Base-by-base conservation (phyloP, 1,140 invertebrate genomes). In the Drosophila repletoides region DNA sequence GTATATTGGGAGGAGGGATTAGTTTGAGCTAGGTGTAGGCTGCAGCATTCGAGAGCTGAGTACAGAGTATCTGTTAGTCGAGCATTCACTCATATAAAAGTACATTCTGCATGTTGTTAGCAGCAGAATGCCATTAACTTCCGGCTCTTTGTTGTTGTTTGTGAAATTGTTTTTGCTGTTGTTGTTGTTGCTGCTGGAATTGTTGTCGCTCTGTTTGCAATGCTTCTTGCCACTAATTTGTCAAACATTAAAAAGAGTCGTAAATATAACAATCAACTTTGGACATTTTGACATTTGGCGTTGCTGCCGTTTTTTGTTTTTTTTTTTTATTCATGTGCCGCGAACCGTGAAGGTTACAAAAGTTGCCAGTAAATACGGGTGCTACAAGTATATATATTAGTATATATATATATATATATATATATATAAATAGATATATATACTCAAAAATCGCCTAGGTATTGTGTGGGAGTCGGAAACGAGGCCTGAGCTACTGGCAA, bases 261-360 rank as follows among this genome's bases (percentile, higher is more conserved):
- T 86, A 84, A 84, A 86, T 86, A 84, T 75, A 84, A 84, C 80
- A 84, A 84, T 84, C 80, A 84, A 75, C 72, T 66, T 49, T 74
- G 53, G 74, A 86, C 80, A 72, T 84, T 84, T 79, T 56, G 80
- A 69, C 71, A 86, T 80, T 79, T 76, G 34, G 34, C 34, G 34
- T 48, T 24, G 58, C 40, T 26, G 33, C 31, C 12, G 48, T 21
- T 60, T 55, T 41, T 56, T 22, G 21, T 21, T n/a, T 24, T n/a
- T 29, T 40, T 49, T 43, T 51, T 28, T 22, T 45, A 55, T 67
- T 61, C 61, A 56, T 61, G 68, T 51, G 48, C 12, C 14, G 19
- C 55, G 55, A 66, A 74, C 34, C 67, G 51, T 71, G 72, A 74
- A 71, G 72, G 67, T 71, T 66, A 71, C 17, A 58, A 7, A 40